phyloP scores from a whole-genome alignment of 2,888 invertebrate species.

The Seira ritae region DNA sequence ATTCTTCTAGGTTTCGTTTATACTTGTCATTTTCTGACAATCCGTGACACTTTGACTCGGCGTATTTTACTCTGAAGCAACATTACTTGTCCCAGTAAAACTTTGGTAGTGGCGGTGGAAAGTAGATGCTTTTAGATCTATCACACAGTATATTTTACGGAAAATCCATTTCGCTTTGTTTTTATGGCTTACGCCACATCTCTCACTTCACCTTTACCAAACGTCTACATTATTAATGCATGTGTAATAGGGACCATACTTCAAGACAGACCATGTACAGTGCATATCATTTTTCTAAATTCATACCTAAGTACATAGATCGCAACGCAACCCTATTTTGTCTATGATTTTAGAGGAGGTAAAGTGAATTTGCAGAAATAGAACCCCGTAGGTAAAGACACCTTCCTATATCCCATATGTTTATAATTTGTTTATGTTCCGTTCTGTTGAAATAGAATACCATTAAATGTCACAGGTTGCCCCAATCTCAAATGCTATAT shows the following conservation, averaged over 20 bases:
- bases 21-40: constrained; percentile 37
- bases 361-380: background rate
- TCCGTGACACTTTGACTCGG: constrained; percentile 46
- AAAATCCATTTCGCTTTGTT: constrained; percentile 9
- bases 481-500: too few relatives aligned
- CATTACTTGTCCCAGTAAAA: too few relatives aligned
- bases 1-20: background rate
- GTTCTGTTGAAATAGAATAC: too few relatives aligned
- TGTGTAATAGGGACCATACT: constrained; percentile 20
- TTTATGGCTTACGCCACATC: background rate
- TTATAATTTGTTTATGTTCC: too few relatives aligned
- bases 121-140: constrained; percentile 24
- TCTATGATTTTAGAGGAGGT: background rate
- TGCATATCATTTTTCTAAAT: too few relatives aligned
- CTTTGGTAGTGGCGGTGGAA: too few relatives aligned
- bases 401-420: too few relatives aligned
- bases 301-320: constrained; percentile 48
- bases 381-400: too few relatives aligned
- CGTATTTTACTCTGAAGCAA: background rate
- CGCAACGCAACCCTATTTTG: constrained; percentile 17
- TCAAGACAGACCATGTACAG: too few relatives aligned
- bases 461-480: too few relatives aligned
- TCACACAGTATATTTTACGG: background rate
- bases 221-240: constrained; percentile 46
- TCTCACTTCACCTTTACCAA: background rate